Evolutionary conservation across 2,888 invertebrate genomes (phyloP).

Genomic region (Polyploca ridens): DNA sequence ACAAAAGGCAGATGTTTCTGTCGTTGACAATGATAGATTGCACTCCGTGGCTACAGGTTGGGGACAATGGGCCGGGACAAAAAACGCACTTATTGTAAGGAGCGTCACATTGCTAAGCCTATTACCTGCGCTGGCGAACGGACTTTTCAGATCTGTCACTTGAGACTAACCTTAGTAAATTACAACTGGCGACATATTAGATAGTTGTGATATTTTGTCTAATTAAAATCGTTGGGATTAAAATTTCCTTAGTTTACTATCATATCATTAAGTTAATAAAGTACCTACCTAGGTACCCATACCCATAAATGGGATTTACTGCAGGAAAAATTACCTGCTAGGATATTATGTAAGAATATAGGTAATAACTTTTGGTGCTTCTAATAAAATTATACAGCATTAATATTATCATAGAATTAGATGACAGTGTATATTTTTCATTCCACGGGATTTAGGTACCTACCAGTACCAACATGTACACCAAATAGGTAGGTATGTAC

Average conservation of each 20-base stretch:
- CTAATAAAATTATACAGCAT: too few species aligned
- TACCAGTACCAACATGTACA: too few species aligned
- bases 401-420: too few species aligned
- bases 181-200: slow-evolving; percentile 48
- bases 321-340: too few species aligned
- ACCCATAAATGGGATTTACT: too few species aligned
- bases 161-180: slow-evolving; percentile 53
- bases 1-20: slow-evolving; percentile 69
- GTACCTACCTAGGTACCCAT: too few species aligned
- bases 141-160: slow-evolving; percentile 71
- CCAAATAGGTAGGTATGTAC: too few species aligned
- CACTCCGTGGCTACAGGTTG: slow-evolving; percentile 54
- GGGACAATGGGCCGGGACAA: slow-evolving; percentile 62
- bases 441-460: too few species aligned
- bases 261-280: neutral
- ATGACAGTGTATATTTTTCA: too few species aligned
- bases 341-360: too few species aligned
- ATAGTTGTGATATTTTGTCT: slow-evolving; percentile 62
- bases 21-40: slow-evolving; percentile 76
- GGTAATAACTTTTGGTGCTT: too few species aligned
- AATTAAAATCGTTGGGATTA: slow-evolving; percentile 58
- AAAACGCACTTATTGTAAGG: slow-evolving; percentile 62
- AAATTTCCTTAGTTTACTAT: slow-evolving; percentile 23
- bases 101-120: slow-evolving; percentile 60
- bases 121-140: slow-evolving; percentile 70